A percentile compares a stretch with the other conserved stretches of the same genome.
Evolutionary conservation across 1,140 invertebrate genomes (phyloP).

Genomic region (Harpegnathos saltator): DNA sequence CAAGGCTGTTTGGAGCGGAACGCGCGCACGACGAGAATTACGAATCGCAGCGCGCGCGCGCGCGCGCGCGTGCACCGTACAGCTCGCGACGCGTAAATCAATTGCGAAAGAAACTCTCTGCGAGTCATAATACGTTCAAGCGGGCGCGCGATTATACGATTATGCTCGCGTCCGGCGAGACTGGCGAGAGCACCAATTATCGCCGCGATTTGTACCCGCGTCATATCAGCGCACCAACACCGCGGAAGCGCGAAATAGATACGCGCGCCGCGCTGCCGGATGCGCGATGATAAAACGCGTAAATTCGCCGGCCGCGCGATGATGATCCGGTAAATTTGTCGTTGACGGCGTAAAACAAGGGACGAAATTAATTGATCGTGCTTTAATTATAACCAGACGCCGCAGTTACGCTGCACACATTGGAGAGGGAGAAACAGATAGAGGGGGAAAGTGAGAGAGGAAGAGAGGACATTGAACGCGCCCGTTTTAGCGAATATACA

Average conservation of each 20-base stretch:
- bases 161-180: conserved; percentile 1
- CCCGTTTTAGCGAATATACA: conserved; percentile 11
- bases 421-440: background rate
- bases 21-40: conserved; percentile 17
- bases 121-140: conserved; percentile 28
- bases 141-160: conserved; percentile 25
- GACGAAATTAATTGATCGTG: conserved; percentile 54
- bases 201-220: conserved; percentile 31
- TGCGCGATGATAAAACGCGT: conserved; percentile 52
- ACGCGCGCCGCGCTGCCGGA: conserved; percentile 49
- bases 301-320: conserved; percentile 52
- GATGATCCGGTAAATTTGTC: conserved; percentile 63
- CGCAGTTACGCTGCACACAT: conserved; percentile 19
- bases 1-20: conserved; percentile 30
- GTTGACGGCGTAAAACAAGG: conserved; percentile 57
- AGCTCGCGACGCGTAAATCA: background rate
- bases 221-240: conserved; percentile 42
- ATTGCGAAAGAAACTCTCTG: conserved; percentile 33
- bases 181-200: conserved; percentile 48
- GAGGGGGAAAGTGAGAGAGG: background rate
- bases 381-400: conserved; percentile 62
- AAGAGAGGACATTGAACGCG: background rate
- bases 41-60: background rate
- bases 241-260: conserved; percentile 51
- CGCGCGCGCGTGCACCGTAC: too few relatives aligned